Base-by-base conservation (phyloP, 2,888 invertebrate species). In the Stenotaenia linearis region DNA sequence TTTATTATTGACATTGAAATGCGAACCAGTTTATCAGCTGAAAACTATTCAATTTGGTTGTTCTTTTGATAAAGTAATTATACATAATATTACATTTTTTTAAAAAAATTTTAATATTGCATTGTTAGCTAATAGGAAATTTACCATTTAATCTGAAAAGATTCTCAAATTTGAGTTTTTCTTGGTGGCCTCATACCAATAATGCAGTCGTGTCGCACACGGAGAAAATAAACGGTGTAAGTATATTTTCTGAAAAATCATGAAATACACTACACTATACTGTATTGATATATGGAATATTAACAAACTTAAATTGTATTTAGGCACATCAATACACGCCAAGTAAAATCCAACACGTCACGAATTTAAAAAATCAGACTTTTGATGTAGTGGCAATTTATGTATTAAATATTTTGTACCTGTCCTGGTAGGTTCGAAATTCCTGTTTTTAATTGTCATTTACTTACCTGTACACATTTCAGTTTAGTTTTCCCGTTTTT, bases 121-220 rank as follows among this genome's bases (percentile, higher is more conserved):
- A 15, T 40, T 28, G 15, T 74, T 75, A 75, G 75, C 12, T 75
- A 15, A 2, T 75, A n/a, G 75, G 32, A 4, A 75, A 75, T 30
- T 25, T 75, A 2, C 28, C 28, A 12, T 30, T 75, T 10, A 30
- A 32, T 75, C 21, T 75, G 1, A 75, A 25, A 75, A n/a, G n/a
- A 75, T 28, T 25, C n/a, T 3, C 30, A n/a, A 30, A 28, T 25
- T 23, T 75, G 28, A 28, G 75, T 10, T 15, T 75, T n/a, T n/a
- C n/a, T 25, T 75, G 75, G 75, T 75, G 18, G n/a, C 75, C 75
- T n/a, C 75, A 75, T 75, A 75, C 75, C 3, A 32, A 75, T 75
- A 23, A 75, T 25, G 75, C 75, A 21, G 28, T 25, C n/a, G 3
- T 75, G 5, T 75, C 18, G 1, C 10, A 28, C 10, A 30, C 75